Base-by-base conservation (phyloP, 1,140 invertebrate species). In the Magallana gigas region DNA sequence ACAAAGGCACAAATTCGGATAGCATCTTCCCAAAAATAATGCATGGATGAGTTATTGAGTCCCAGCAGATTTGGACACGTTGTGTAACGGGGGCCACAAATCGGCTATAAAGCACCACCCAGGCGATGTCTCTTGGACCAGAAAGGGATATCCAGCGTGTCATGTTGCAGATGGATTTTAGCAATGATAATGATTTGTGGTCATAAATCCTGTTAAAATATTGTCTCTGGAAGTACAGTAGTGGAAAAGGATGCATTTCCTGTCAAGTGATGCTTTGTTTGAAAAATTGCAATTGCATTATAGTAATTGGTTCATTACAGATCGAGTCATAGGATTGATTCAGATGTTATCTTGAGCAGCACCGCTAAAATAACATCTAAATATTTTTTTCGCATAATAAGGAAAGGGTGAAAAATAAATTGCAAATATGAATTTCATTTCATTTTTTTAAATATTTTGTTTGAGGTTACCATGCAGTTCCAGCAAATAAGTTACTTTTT, bases 111-210 rank as follows among this genome's bases (percentile, higher is more conserved):
- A 29, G 4, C 18, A 11, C 23, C 18, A 76, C 68, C 23, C 23
- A 29, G 36, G 8, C 36, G 68, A 29, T 76, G 68, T 76, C 36
- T 76, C 68, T 23, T 76, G 68, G 68, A 76, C 68, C 68, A 76
- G 68, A 76, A 23, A 29, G 68, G 23, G 68, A 76, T 18, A 36
- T 76, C 23, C 23, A 29, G 36, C 36, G 68, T 76, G 68, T 76
- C 68, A 76, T 76, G 68, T 76, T 76, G 68, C 68, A 76, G 68
- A 76, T 76, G 68, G 68, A 76, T 76, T 76, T 76, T 12, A 29
- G 68, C 68, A 29, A 29, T 36, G 68, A 76, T 76, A 76, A 76
- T 76, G 68, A 76, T 76, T 76, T 76, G 68, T 76, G 68, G 68
- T 18, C 68, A 76, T 76, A 76, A 76, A 76, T 76, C 68, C 68